Evolutionary conservation across 1,140 invertebrate genomes (phyloP).

Genomic region (Microplitis mediator): DNA sequence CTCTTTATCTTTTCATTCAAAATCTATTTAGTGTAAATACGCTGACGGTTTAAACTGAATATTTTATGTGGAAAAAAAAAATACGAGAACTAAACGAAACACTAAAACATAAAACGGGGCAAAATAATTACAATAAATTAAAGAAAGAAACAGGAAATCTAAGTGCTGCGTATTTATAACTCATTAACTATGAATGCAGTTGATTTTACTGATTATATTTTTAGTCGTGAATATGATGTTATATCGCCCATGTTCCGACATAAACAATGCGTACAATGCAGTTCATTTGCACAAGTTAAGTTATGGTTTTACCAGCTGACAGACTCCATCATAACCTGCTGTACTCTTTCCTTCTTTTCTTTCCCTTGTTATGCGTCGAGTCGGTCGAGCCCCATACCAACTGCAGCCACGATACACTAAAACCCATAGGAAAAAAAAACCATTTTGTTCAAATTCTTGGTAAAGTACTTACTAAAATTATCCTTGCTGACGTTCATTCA

Average conservation of each 20-base stretch:
- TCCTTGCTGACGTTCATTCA: too few species aligned
- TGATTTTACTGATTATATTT: constrained; percentile 13
- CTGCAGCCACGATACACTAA: too few species aligned
- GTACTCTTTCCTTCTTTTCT: too few species aligned
- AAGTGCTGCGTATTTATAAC: background rate
- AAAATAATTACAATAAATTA: background rate
- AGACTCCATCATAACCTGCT: constrained; percentile 19
- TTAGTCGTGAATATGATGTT: background rate
- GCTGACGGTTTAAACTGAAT: background rate
- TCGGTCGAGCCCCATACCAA: too few species aligned
- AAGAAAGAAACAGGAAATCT: background rate
- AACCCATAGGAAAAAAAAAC: too few species aligned
- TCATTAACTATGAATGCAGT: constrained; percentile 22
- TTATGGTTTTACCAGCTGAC: constrained; percentile 30
- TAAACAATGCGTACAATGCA: constrained; percentile 31
- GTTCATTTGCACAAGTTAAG: constrained; percentile 22
- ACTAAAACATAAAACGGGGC: too few species aligned
- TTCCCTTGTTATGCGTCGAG: too few species aligned
- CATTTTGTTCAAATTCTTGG: too few species aligned
- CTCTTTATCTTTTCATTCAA: background rate
- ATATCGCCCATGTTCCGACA: background rate
- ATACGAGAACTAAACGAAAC: too few species aligned
- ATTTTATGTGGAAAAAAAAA: too few species aligned
- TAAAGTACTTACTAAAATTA: too few species aligned
- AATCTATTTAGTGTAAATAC: background rate